Evolutionary conservation across 2,113 vertebrate species (phyloP), one percentile per base, ranked within the genome.

Genomic region (Megaleporinus macrocephalus): DNA sequence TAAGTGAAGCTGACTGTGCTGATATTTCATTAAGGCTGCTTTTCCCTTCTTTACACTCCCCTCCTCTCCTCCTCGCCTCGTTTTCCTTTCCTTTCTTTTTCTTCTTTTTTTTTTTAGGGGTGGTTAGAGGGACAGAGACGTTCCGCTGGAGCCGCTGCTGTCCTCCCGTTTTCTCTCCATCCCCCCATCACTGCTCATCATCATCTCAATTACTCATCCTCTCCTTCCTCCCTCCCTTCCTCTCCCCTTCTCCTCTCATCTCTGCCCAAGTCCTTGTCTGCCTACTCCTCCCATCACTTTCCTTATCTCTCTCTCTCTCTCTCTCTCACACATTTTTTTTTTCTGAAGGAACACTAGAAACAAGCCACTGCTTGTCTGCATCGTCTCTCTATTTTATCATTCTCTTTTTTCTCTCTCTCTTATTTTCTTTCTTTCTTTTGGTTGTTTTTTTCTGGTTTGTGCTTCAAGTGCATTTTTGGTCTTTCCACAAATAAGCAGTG

Each of bases 121-220:
- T 78, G 78, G 55, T 22, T 57, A 57, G 55, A 57, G 55, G 87
- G 87, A 59, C 81, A 88, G 85, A 68, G 81, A 86, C 83, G 70
- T 85, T 88, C 82, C 88, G 88, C 84, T 86, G 84, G 77, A 84
- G 72, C 78, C 66, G 81, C 75, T 69, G 82, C 72, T 62, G 41
- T 92, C 89, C 89, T 91, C 90, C 29, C 80, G 63, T 68, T 78
- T 76, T 63, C 84, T 85, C 88, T 78, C 69, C 86, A 83, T 80
- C 81, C 84, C 85, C 24, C 91, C 87, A 91, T 93, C 92, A 89
- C 88, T 88, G 91, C 90, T 90, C 86, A 93, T 93, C 91, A 93
- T 92, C 78, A 87, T 91, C 91, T 92, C 93, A 90, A 91, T 94
- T 94, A 93, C 92, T 91, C 89, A 89, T 84, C 91, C 78, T 78